These are phyloP conservation scores for Piliocolobus tephrosceles DNA, from an alignment of 2,113 vertebrate genomes.

Conservation along the genomic window DNA sequence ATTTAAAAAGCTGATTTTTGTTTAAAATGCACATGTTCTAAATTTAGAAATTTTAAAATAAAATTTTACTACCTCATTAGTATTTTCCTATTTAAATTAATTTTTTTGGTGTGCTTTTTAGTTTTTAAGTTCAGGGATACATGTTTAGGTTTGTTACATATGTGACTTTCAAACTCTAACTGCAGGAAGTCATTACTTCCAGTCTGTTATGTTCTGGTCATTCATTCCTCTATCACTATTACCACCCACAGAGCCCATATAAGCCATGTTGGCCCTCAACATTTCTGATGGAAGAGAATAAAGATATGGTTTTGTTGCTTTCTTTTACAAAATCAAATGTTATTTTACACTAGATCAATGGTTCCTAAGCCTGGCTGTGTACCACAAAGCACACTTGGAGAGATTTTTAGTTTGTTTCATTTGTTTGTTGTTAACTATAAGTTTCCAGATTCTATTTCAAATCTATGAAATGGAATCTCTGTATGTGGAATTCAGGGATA, in stretches of 20 bases:
- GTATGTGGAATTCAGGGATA: fast-evolving
- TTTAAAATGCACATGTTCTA: neutral
- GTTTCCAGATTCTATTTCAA: neutral
- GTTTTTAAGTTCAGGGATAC: too few relatives aligned
- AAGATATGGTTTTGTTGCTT: neutral
- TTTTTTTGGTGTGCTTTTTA: neutral
- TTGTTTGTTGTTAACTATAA: neutral
- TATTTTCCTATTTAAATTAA: neutral
- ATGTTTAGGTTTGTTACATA: neutral
- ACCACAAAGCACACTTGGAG: neutral
- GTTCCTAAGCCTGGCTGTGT: neutral
- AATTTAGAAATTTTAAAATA: neutral
- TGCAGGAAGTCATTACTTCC: neutral
- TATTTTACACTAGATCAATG: neutral
- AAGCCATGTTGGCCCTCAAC: neutral
- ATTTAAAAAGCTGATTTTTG: neutral
- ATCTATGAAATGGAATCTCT: neutral
- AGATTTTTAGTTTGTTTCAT: neutral
- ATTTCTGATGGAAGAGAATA: neutral
- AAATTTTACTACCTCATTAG: neutral
- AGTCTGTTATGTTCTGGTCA: neutral
- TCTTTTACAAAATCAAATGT: neutral
- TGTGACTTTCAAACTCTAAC: neutral
- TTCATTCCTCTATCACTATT: neutral
- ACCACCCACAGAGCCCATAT: neutral